phyloP scores from a whole-genome alignment of 2,888 invertebrate species.

The Volucella zonaria region DNA sequence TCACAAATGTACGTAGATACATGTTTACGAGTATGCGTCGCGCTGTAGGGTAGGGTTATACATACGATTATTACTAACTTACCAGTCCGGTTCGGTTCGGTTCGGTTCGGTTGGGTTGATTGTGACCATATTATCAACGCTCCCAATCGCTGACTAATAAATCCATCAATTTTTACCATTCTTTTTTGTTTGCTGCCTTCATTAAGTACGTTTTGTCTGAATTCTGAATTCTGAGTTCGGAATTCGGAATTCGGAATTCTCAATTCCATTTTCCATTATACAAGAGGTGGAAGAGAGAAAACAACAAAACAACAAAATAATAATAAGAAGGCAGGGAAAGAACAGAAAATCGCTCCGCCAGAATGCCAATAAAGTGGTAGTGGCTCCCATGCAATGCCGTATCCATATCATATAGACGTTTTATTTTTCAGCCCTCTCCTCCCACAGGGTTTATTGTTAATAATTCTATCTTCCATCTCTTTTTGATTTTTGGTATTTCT shows the following conservation, averaged over 20 bases:
- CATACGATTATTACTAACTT: conserved; percentile 32
- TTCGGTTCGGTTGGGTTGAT: conserved; percentile 15
- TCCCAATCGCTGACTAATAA: conserved; percentile 60
- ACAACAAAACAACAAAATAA: not conserved
- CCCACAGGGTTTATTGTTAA: conserved; percentile 1
- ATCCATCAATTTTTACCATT: conserved; percentile 51
- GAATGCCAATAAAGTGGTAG: too few species aligned
- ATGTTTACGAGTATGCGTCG: too few species aligned
- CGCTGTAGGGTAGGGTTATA: not conserved
- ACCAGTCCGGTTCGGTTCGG: conserved; percentile 43
- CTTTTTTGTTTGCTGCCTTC: not conserved
- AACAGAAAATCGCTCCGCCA: not conserved
- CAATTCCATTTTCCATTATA: not conserved
- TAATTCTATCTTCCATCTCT: conserved; percentile 1
- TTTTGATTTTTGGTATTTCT: not conserved
- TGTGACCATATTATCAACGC: conserved; percentile 30
- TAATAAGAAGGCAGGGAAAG: not conserved
- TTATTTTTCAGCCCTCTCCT: conserved; percentile 15
- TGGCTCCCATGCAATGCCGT: too few species aligned
- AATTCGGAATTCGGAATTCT: not conserved
- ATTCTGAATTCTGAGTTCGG: too few species aligned
- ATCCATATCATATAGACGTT: conserved; percentile 15
- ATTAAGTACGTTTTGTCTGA: not conserved
- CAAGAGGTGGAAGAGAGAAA: not conserved
- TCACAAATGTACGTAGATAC: too few species aligned